phyloP scores from a whole-genome alignment of 2,113 vertebrate genomes.

The Cryptomyrus ogoouensis region DNA sequence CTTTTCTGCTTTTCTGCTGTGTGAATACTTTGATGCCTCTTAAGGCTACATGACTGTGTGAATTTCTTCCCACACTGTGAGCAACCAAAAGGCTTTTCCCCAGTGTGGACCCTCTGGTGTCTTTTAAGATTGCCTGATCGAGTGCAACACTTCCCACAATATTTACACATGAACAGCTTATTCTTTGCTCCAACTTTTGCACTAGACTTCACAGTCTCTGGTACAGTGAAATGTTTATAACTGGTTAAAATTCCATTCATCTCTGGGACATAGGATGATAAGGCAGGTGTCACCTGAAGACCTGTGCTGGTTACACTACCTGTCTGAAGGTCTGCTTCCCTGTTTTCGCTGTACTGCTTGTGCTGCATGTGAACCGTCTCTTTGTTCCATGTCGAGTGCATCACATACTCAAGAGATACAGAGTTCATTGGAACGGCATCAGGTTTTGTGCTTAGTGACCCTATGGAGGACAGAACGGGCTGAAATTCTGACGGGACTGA shows the following conservation, averaged over 20 bases:
- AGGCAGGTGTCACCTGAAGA: background rate
- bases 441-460: background rate
- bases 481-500: background rate
- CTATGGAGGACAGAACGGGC: background rate
- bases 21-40: slow-evolving; percentile 13
- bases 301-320: background rate
- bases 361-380: background rate
- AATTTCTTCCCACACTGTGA: slow-evolving; percentile 13
- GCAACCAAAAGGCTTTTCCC: background rate
- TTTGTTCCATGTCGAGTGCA: slow-evolving; percentile 18
- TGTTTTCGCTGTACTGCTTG: background rate
- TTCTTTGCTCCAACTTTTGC: background rate
- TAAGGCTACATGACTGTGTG: slow-evolving; percentile 6
- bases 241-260: background rate
- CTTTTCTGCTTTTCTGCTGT: background rate
- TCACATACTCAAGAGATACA: background rate
- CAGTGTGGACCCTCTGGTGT: slow-evolving; percentile 17
- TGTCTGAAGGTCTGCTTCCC: slow-evolving; percentile 8
- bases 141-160: slow-evolving; percentile 20
- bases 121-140: slow-evolving; percentile 18
- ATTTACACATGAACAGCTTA: slow-evolving; percentile 19
- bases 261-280: background rate
- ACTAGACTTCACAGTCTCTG: background rate
- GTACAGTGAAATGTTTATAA: background rate
- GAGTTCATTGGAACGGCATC: background rate